These are phyloP conservation scores for Brachionus rotundiformis DNA, from an alignment of 1,140 invertebrate species.

Conservation along the genomic window DNA sequence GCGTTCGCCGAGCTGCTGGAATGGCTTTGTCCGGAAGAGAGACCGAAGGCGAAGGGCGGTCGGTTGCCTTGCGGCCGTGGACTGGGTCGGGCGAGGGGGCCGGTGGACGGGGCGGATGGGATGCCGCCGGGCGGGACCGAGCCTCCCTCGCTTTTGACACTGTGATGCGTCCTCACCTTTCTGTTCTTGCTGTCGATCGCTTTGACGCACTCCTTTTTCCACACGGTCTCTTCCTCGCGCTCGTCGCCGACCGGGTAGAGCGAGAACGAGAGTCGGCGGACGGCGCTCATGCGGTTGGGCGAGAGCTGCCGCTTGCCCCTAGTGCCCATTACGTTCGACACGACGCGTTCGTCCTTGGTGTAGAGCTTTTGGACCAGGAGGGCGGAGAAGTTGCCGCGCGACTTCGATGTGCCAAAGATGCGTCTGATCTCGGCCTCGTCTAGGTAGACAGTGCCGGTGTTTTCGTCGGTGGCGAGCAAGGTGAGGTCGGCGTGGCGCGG, in stretches of 20 bases:
- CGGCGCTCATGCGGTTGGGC: not conserved
- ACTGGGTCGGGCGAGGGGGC: not conserved
- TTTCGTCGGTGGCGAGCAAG: slow-evolving; percentile 12
- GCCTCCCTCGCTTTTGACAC: not conserved
- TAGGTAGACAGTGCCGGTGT: not conserved
- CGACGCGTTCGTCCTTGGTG: slow-evolving; percentile 7
- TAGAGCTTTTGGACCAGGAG: slow-evolving; percentile 43
- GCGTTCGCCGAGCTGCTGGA: not conserved
- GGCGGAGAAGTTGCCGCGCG: slow-evolving; percentile 45
- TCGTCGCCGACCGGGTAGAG: slow-evolving; percentile 30
- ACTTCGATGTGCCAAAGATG: slow-evolving; percentile 32
- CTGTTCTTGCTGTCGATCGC: slow-evolving; percentile 50
- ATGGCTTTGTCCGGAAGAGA: not conserved
- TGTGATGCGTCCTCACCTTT: slow-evolving; percentile 25
- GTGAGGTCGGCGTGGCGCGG: not conserved
- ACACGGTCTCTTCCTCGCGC: slow-evolving; percentile 32
- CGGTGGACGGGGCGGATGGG: not conserved
- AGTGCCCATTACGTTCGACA: slow-evolving; percentile 52
- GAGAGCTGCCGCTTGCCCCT: slow-evolving; percentile 44
- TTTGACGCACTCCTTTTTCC: slow-evolving; percentile 51
- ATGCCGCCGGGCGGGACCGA: slow-evolving; percentile 9
- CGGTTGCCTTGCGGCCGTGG: not conserved
- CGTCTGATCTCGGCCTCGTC: slow-evolving; percentile 21
- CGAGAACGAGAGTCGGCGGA: not conserved
- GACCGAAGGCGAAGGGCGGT: not conserved